Conservation (phyloP, 2,888 invertebrate species). For the Ochropleura leucogaster region DNA sequence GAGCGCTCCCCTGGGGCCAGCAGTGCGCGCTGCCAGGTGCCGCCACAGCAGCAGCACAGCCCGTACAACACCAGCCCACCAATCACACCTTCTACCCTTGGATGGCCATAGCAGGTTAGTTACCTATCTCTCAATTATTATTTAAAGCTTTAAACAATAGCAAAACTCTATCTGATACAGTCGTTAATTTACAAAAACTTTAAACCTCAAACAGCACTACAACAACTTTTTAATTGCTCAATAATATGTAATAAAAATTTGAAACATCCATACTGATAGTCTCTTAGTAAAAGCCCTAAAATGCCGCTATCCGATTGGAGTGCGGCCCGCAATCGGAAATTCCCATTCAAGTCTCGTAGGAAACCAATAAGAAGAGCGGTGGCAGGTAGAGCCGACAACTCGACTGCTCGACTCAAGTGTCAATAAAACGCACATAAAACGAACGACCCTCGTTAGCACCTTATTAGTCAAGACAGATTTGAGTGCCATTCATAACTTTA, state of each 20-base stretch:
- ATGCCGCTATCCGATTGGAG: constrained; percentile 74
- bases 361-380: constrained; percentile 80
- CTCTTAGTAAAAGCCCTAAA: constrained; percentile 76
- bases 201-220: constrained; percentile 49
- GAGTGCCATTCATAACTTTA: constrained; percentile 84
- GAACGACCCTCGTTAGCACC: constrained; percentile 88
- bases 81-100: constrained; percentile 99
- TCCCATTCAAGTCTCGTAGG: constrained; percentile 75
- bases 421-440: constrained; percentile 88
- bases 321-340: constrained; percentile 54
- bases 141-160: constrained; percentile 38
- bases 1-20: constrained; percentile 96
- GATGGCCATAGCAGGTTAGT: constrained; percentile 99
- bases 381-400: constrained; percentile 77
- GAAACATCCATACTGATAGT: constrained; percentile 64
- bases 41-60: constrained; percentile 95
- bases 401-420: constrained; percentile 79
- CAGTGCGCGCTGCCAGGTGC: constrained; percentile 96
- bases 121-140: constrained; percentile 31
- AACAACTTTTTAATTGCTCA: constrained; percentile 69
- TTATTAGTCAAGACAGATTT: constrained; percentile 86
- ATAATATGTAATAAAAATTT: constrained; percentile 69
- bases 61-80: constrained; percentile 96
- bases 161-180: constrained; percentile 27
- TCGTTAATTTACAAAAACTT: constrained; percentile 57